Base-by-base conservation (phyloP, 2,113 vertebrate genomes). In the Neogale vison region DNA sequence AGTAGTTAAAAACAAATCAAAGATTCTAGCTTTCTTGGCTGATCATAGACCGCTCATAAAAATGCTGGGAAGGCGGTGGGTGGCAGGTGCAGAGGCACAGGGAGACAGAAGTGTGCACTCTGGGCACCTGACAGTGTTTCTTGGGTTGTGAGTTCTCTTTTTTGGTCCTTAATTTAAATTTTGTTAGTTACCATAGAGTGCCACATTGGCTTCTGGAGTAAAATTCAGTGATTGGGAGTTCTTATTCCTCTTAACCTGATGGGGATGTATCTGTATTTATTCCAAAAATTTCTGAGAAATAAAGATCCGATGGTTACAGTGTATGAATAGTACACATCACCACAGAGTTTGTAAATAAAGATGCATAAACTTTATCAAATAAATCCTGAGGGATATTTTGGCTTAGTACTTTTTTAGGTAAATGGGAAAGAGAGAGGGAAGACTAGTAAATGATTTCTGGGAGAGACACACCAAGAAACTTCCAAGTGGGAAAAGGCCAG, bases 1-100 rank as follows among this genome's bases (percentile, higher is more conserved):
- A 96, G 87, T 34, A 13, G 67, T 92, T 96, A 67, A 89, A 86
- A 96, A 36, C 57, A 83, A 92, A 55, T 76, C 26, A 88, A 90
- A 79, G 74, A 52, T 67, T 91, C 82, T 50, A 20, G 57, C 29
- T 74, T 90, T 45, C 95, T 69, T 31, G 69, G 59, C 52, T 89
- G 80, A 61, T 88, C 15, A 21, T 23, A 67, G 36, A 39, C 4
- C 14, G 31, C 42, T 90, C 34, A 45, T 34, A 24, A 31, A 42
- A 80, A 10, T 52, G 45, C 6, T 18, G 76, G 39, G 71, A 93
- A 77, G 69, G 8, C 4, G 20, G 76, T 55, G 34, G 50, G 74
- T 7, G 3, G 76, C 31, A 47, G 76, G n/a, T n/a, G 21, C 31
- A 20, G 23, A 36, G 24, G 8, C 14, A 0, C 20, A 76, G 96